Evolutionary conservation across 1,140 invertebrate species (phyloP).

Genomic region (Tenebrio molitor): DNA sequence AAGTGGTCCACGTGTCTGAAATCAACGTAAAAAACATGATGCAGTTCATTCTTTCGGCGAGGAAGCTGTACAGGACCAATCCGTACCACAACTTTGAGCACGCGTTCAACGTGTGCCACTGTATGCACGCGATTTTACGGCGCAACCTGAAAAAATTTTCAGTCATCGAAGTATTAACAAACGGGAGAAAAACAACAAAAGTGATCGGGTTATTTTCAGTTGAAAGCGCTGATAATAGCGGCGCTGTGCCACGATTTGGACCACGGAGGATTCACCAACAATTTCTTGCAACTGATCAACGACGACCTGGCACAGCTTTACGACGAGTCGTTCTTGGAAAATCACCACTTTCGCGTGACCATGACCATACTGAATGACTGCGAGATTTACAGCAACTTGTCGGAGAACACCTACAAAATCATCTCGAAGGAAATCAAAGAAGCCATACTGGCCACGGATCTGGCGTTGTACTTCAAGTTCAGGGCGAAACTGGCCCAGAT

Average conservation of each 20-base stretch:
- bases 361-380: constrained; percentile 22
- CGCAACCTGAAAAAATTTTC: constrained; percentile 68
- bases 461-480: constrained; percentile 69
- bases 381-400: constrained; percentile 17
- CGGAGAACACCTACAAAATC: constrained; percentile 23
- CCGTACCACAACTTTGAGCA: constrained; percentile 74
- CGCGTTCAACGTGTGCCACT: constrained; percentile 72
- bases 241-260: constrained; percentile 73
- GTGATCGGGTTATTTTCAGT: constrained; percentile 63
- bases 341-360: constrained; percentile 71
- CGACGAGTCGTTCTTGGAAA: constrained; percentile 70
- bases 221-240: constrained; percentile 68
- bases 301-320: constrained; percentile 69
- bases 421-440: constrained; percentile 68
- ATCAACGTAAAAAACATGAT: constrained; percentile 64
- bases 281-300: constrained; percentile 69
- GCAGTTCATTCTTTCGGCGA: constrained; percentile 68
- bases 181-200: not conserved
- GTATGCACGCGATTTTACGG: constrained; percentile 70
- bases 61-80: constrained; percentile 68
- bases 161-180: constrained; percentile 66
- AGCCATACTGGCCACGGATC: constrained; percentile 71
- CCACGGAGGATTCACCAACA: constrained; percentile 73
- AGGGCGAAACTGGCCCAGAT: constrained; percentile 67
- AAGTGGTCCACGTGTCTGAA: constrained; percentile 65